Evolutionary conservation across 2,888 invertebrate genomes (phyloP).

Genomic region (Didymodactylos carnosus): DNA sequence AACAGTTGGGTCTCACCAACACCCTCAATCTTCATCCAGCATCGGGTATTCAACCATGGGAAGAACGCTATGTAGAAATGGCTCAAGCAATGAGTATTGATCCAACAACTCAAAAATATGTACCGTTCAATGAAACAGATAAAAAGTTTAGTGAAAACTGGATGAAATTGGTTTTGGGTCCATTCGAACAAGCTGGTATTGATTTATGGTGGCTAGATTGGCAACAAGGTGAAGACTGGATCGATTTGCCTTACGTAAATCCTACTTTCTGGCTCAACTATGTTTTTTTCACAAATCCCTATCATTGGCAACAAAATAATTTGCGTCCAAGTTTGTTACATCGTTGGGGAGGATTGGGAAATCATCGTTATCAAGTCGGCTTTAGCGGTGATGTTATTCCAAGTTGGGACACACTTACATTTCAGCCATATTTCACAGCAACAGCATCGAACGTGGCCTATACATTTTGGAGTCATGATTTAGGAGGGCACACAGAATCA

Average conservation of each 20-base stretch:
- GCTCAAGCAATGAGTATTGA: not conserved
- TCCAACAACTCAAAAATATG: not conserved
- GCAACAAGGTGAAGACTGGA: constrained; percentile 1
- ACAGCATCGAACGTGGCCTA: not conserved
- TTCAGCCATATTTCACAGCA: not conserved
- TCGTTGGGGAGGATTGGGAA: not conserved
- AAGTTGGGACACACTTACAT: not conserved
- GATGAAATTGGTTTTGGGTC: not conserved
- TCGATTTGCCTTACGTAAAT: not conserved
- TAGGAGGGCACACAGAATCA: not conserved
- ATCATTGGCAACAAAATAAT: not conserved
- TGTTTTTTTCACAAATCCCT: not conserved
- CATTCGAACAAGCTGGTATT: not conserved
- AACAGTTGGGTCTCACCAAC: not conserved
- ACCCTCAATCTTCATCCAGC: not conserved
- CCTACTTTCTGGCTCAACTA: not conserved
- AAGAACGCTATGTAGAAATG: not conserved
- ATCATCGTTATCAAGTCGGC: not conserved
- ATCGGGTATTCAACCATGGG: not conserved
- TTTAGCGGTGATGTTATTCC: not conserved
- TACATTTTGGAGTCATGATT: not conserved
- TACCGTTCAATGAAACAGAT: not conserved
- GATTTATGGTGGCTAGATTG: not conserved
- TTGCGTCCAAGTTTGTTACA: not conserved
- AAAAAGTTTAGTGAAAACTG: not conserved